These are phyloP conservation scores for Melanerpes formicivorus DNA, from an alignment of 2,113 vertebrate species.

Conservation along the genomic window DNA sequence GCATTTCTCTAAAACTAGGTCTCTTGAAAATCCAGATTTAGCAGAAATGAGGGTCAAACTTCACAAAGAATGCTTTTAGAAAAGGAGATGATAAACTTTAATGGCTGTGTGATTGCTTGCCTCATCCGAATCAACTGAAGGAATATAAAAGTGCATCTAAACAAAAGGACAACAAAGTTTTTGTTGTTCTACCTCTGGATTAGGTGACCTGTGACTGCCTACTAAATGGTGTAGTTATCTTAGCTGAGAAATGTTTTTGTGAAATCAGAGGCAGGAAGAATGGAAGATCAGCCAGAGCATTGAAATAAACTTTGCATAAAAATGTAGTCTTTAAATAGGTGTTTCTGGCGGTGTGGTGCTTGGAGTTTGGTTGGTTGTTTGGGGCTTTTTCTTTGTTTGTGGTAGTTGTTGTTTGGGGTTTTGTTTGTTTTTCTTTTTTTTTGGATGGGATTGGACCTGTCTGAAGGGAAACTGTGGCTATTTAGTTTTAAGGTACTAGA, in stretches of 20 bases:
- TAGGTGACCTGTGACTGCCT: not conserved
- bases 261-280: not conserved
- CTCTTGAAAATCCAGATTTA: not conserved
- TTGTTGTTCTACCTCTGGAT: not conserved
- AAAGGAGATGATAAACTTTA: not conserved
- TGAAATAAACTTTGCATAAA: not conserved
- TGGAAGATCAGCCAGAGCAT: not conserved
- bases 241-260: not conserved
- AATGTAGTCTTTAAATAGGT: not conserved
- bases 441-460: not conserved
- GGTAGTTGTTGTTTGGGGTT: not conserved
- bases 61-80: not conserved
- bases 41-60: not conserved
- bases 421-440: rapidly evolving
- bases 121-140: not conserved
- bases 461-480: not conserved
- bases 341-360: not conserved
- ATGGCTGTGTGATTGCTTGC: not conserved
- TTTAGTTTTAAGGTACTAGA: not conserved
- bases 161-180: not conserved
- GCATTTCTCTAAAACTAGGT: not conserved
- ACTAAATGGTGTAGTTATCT: not conserved
- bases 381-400: not conserved
- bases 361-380: not conserved
- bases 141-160: not conserved